Evolutionary conservation across 2,888 invertebrate species (phyloP).

Genomic region (Falcaria lacertinaria): DNA sequence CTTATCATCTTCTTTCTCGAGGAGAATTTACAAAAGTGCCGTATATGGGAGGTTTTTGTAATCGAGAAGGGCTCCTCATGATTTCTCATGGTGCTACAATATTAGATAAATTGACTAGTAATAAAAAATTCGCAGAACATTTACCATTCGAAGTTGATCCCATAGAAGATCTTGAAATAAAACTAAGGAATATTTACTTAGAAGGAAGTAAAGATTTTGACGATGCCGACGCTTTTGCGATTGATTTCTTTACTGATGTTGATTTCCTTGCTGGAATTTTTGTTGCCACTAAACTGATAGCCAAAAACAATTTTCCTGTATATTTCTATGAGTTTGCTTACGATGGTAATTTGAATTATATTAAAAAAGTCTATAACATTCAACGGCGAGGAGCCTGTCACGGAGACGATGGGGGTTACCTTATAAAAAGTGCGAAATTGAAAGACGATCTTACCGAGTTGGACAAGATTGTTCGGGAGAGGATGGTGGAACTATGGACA

Average conservation of each 20-base stretch:
- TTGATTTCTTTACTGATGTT: constrained; percentile 72
- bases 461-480: constrained; percentile 55
- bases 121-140: constrained; percentile 45
- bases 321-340: constrained; percentile 81
- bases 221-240: constrained; percentile 56
- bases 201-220: constrained; percentile 43
- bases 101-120: constrained; percentile 32
- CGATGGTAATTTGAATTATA: constrained; percentile 73
- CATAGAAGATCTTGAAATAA: constrained; percentile 34
- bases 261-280: constrained; percentile 61
- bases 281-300: constrained; percentile 47
- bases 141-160: constrained; percentile 49
- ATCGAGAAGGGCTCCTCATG: constrained; percentile 66
- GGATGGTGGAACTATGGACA: constrained; percentile 79
- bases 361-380: constrained; percentile 63
- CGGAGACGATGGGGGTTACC: constrained; percentile 80
- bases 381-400: constrained; percentile 77
- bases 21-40: constrained; percentile 73
- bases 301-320: constrained; percentile 58
- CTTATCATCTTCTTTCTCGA: constrained; percentile 48
- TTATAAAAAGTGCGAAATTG: constrained; percentile 60
- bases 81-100: constrained; percentile 20
- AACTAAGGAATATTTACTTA: constrained; percentile 65
- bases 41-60: constrained; percentile 68
- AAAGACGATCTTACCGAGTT: constrained; percentile 34